phyloP scores from a whole-genome alignment of 2,888 invertebrate genomes.

The Yponomeuta sedellus region DNA sequence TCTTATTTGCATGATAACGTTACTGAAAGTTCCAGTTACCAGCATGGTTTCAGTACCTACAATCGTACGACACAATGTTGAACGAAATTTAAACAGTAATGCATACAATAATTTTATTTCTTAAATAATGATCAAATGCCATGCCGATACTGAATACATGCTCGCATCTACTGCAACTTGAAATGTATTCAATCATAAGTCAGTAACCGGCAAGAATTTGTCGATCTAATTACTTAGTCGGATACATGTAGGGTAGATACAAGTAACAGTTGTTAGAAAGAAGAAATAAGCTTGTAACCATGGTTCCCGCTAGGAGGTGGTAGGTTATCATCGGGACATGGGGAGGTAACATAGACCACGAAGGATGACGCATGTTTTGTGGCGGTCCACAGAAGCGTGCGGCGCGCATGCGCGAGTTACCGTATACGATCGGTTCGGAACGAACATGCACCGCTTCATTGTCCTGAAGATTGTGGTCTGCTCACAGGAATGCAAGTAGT shows the following conservation, averaged over 20 bases:
- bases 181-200: background rate
- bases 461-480: conserved; percentile 39
- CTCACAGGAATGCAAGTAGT: conserved; percentile 42
- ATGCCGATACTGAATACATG: background rate
- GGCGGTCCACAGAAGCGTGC: background rate
- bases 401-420: conserved; percentile 45
- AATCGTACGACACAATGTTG: background rate
- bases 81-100: no score
- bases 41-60: background rate
- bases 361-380: background rate
- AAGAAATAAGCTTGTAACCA: background rate
- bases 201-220: background rate
- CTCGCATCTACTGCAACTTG: background rate
- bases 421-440: conserved; percentile 35
- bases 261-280: background rate
- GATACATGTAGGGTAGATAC: background rate
- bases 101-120: no score
- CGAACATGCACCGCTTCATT: conserved; percentile 55
- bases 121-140: background rate
- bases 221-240: background rate
- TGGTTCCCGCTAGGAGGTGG: conserved; percentile 3
- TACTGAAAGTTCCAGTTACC: background rate
- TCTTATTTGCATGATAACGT: background rate
- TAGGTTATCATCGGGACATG: background rate
- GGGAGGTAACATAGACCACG: background rate